Evolutionary conservation across 1,140 invertebrate genomes (phyloP).

Genomic region (Magallana ariakensis): DNA sequence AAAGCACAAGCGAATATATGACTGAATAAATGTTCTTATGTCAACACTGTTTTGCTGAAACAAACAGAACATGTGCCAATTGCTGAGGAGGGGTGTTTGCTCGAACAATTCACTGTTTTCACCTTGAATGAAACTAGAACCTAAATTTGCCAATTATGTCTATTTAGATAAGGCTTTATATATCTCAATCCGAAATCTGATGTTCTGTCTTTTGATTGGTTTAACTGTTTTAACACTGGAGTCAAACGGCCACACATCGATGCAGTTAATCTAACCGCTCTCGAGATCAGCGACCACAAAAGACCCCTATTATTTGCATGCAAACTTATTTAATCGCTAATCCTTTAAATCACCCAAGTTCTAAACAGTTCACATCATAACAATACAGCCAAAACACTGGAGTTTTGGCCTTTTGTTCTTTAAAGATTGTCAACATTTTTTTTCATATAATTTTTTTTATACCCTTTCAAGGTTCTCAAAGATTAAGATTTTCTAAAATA

Average conservation of each 20-base stretch:
- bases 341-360: neutral
- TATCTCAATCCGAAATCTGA: constrained; percentile 26
- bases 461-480: neutral
- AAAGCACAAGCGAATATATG: neutral
- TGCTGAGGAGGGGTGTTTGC: neutral
- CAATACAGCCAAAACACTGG: neutral
- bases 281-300: neutral
- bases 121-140: constrained; percentile 12
- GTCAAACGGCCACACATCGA: constrained; percentile 11
- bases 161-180: constrained; percentile 15
- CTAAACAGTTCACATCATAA: constrained; percentile 1
- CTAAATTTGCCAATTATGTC: constrained; percentile 36
- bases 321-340: constrained; percentile 9
- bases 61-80: neutral
- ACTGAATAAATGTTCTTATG: neutral
- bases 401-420: constrained; percentile 22
- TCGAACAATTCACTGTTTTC: constrained; percentile 6
- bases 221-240: constrained; percentile 4
- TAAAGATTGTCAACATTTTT: neutral
- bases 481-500: neutral
- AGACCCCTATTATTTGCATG: neutral
- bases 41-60: constrained; percentile 23
- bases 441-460: neutral
- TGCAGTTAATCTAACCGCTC: neutral
- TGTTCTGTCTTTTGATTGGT: neutral